Evolutionary conservation across 2,113 vertebrate genomes (phyloP), one percentile per base, ranked within the genome.

Genomic region (Otolemur garnettii): DNA sequence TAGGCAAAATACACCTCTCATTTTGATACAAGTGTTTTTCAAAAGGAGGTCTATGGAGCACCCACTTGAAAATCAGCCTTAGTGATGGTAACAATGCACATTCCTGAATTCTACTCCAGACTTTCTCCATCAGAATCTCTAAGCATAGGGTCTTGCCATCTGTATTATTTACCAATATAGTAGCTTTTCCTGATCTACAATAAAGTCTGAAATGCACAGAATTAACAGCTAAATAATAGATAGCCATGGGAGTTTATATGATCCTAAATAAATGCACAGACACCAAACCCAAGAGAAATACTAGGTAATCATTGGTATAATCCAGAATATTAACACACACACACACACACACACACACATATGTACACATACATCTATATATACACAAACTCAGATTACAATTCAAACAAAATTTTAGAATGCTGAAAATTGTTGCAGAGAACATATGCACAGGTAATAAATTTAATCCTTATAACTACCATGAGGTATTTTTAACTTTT

Each of bases 381-480:
- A 53, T 8, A 30, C 8, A 68, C 15, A 90, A n/a, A 66, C 62
- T 89, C 68, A 92, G 11, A 33, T 60, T 74, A 66, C 7, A 7
- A 81, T 26, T 7, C 12, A 78, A 92, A 87, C 18, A 94, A 90
- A 79, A 90, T 55, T 35, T 42, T 64, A 66, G 9, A 33, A 10
- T 81, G 64, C 66, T 42, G 77, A 66, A 92, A 55, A 38, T 30
- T 19, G 85, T 71, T 57, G 5, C 75, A 80, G 24, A 77, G 15
- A 83, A 72, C 1, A 82, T 57, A 38, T 26, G 10, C 7, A 60
- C 5, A 28, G 26, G 69, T 64, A n/a, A 59, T 1, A 0, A 18
- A 93, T 42, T 86, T 94, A 92, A 87, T 72, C 26, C 45, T 82
- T 66, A 81, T 10, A 69, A 64, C 33, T 69, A 53, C 22, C 74